A percentile compares a stretch with the other conserved stretches of the same genome.
Evolutionary conservation across 2,797 vertebrate genomes (phyloP).

Genomic region (Linurgus olivaceus): DNA sequence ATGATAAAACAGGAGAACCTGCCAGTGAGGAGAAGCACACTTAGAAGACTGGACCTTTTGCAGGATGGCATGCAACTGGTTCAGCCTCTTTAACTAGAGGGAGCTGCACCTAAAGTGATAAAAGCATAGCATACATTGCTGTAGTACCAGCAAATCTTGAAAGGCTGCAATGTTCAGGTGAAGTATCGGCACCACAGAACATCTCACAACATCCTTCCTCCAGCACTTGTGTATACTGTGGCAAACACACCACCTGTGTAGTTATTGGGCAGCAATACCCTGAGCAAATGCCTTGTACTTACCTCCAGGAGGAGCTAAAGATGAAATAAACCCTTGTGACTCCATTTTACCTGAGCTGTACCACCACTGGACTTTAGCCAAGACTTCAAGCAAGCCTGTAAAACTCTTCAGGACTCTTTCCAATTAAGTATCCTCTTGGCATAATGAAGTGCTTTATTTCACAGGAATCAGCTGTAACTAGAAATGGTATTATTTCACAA

Average conservation of each 20-base stretch:
- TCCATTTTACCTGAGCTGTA: not conserved
- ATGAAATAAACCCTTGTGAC: not conserved
- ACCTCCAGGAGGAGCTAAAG: slow-evolving; percentile 25
- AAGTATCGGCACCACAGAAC: not conserved
- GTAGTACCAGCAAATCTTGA: not conserved
- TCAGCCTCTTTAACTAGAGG: not conserved
- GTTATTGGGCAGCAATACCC: not conserved
- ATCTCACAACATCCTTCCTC: not conserved
- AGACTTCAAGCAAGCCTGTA: not conserved
- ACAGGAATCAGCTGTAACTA: slow-evolving; percentile 16
- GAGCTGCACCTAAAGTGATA: not conserved
- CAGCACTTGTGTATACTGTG: accelerated
- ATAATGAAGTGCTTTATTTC: slow-evolving; percentile 23
- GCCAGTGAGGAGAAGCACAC: not conserved
- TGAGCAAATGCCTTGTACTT: not conserved
- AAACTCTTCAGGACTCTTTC: not conserved
- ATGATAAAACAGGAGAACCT: not conserved
- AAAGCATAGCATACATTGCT: not conserved
- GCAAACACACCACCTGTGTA: not conserved
- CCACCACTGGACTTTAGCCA: not conserved
- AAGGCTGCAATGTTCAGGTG: not conserved
- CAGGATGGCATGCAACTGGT: not conserved
- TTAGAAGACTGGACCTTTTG: not conserved
- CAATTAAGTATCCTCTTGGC: not conserved
- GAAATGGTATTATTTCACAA: not conserved